phyloP scores from a whole-genome alignment of 2,888 invertebrate genomes.

The Lysandra bellargus region DNA sequence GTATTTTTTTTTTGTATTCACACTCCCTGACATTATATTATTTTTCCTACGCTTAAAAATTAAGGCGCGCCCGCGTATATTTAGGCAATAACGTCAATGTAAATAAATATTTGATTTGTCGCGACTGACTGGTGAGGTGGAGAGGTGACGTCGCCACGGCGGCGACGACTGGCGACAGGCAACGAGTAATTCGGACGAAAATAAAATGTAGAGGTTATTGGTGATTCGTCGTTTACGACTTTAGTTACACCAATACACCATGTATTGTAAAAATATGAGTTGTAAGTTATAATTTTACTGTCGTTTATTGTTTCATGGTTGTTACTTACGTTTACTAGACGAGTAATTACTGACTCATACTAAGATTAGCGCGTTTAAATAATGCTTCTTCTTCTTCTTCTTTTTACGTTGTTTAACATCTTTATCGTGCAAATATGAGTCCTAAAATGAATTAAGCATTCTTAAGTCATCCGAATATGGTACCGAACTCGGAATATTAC shows the following conservation, averaged over 20 bases:
- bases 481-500: too few relatives aligned
- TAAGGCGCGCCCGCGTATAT: too few relatives aligned
- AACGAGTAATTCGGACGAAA: constrained; percentile 9
- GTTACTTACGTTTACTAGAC: too few relatives aligned
- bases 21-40: too few relatives aligned
- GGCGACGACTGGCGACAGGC: background rate
- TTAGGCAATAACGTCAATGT: background rate
- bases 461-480: too few relatives aligned
- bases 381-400: too few relatives aligned
- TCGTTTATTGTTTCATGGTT: background rate
- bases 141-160: background rate
- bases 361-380: too few relatives aligned
- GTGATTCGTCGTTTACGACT: background rate
- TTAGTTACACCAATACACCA: background rate
- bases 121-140: background rate
- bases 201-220: constrained; percentile 12
- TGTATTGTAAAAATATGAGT: background rate
- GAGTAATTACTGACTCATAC: too few relatives aligned
- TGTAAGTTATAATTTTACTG: background rate
- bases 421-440: too few relatives aligned
- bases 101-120: constrained; percentile 1
- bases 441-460: too few relatives aligned
- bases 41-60: too few relatives aligned
- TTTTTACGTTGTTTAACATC: too few relatives aligned
- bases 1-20: background rate